Conservation (phyloP, 2,888 invertebrate genomes). For the Ophonus ardosiacus region DNA sequence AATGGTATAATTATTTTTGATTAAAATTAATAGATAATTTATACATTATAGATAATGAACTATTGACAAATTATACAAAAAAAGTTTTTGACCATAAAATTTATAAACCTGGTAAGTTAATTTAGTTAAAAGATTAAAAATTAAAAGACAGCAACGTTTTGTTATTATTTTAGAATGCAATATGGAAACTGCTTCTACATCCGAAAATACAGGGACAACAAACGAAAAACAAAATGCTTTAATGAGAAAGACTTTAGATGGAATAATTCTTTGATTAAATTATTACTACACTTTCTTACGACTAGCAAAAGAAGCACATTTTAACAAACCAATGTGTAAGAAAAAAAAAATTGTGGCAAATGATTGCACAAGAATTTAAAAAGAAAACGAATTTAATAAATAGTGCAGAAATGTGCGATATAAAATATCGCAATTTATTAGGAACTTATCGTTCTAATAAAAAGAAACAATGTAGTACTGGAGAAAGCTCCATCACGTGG, state of each 20-base stretch:
- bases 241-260: not conserved
- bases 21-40: no score
- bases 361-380: not conserved
- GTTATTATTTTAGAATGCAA: no score
- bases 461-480: not conserved
- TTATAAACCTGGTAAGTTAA: no score
- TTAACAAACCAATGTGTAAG: slow-evolving; percentile 1
- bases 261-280: not conserved
- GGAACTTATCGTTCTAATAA: slow-evolving; percentile 3
- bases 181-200: not conserved
- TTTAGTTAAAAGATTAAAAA: no score
- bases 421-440: slow-evolving; percentile 16
- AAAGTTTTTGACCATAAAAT: no score
- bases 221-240: not conserved
- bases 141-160: no score
- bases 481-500: slow-evolving; percentile 16
- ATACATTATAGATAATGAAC: no score
- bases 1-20: no score
- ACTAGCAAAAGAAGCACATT: not conserved
- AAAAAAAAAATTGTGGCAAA: slow-evolving; percentile 11
- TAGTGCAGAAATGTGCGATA: not conserved
- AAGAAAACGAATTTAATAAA: not conserved
- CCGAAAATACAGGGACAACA: not conserved
- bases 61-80: no score
- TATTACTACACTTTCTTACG: not conserved